Conservation (phyloP, 2,113 vertebrate genomes). For the Corythornis madagascariensis region DNA sequence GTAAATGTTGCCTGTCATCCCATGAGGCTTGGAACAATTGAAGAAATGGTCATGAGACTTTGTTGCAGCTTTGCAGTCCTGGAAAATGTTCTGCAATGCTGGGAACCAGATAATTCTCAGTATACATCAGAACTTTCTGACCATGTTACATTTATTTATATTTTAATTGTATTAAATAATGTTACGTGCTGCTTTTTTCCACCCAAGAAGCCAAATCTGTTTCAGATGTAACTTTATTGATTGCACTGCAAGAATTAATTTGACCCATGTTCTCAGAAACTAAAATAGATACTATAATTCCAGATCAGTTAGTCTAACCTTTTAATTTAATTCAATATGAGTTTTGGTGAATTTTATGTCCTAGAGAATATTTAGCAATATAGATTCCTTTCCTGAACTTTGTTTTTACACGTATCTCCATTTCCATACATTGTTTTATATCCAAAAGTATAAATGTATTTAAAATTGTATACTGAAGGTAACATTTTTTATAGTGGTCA, state of each 20-base stretch:
- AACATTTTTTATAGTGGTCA: background rate
- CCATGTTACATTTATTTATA: slow-evolving; percentile 28
- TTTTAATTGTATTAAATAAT: slow-evolving; percentile 28
- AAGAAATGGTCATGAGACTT: background rate
- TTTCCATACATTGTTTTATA: background rate
- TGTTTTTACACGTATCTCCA: background rate
- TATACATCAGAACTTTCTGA: slow-evolving; percentile 6
- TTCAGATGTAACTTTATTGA: slow-evolving; percentile 51
- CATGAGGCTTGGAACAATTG: background rate
- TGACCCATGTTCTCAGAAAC: background rate
- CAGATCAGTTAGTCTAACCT: background rate
- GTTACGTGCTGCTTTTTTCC: slow-evolving; percentile 19
- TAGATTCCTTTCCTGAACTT: background rate
- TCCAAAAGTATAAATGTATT: background rate
- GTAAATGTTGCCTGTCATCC: background rate
- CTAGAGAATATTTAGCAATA: background rate
- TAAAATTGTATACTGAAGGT: background rate
- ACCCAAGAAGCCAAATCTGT: background rate
- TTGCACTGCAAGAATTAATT: slow-evolving; percentile 28
- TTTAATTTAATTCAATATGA: background rate
- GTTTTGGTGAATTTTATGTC: background rate
- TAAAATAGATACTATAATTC: background rate
- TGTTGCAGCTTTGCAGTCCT: background rate
- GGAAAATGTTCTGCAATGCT: slow-evolving; percentile 28
- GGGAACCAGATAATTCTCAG: background rate